Evolutionary conservation across 2,797 vertebrate species (phyloP).

Genomic region (Leucoraja ocellata): DNA sequence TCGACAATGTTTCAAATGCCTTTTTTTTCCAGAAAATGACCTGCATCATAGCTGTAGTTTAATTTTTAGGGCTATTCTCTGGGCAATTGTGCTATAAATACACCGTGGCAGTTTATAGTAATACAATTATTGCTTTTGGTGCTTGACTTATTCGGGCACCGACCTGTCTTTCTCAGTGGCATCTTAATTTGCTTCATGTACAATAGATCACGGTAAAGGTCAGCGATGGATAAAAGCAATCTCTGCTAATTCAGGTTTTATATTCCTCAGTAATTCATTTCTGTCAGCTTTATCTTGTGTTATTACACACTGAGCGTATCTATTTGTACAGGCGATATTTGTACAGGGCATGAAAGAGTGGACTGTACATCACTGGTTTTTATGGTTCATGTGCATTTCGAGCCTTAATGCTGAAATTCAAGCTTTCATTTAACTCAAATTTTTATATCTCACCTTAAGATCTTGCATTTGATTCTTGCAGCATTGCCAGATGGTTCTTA

Average conservation of each 20-base stretch:
- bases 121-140: conserved; percentile 15
- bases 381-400: neutral
- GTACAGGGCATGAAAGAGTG: neutral
- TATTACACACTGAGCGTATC: neutral
- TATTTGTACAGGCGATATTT: neutral
- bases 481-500: neutral
- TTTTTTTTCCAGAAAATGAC: neutral
- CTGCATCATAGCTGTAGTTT: neutral
- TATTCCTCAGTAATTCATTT: conserved; percentile 16
- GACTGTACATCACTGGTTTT: neutral
- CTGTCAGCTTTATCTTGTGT: conserved; percentile 26
- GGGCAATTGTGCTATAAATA: conserved; percentile 23
- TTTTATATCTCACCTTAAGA: neutral
- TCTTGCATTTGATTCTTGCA: neutral
- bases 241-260: conserved; percentile 29
- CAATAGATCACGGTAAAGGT: neutral
- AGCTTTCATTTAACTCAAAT: neutral
- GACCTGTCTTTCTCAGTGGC: neutral
- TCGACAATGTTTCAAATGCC: too few species aligned
- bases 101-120: neutral
- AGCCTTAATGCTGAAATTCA: neutral
- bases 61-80: neutral
- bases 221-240: conserved; percentile 20
- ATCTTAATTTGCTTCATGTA: conserved; percentile 13
- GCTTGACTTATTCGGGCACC: neutral